Evolutionary conservation across 2,113 vertebrate species (phyloP), one percentile per base, ranked within the genome.

Genomic region (Tricholaema leucomelas): DNA sequence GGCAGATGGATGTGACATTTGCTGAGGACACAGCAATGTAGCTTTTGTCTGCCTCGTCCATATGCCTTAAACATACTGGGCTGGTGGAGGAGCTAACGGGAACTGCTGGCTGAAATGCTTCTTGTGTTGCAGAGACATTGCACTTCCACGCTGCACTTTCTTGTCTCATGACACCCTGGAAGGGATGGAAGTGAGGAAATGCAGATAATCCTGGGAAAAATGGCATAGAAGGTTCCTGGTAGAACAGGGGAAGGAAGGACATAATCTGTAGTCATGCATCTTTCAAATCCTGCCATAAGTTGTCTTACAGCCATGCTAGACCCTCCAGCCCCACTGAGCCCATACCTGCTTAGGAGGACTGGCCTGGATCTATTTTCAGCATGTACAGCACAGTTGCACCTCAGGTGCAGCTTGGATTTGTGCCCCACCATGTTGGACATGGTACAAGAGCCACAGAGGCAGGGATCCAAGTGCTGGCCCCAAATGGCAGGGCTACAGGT

Each of bases 351-450:
- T 24, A 59, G 46, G 42, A 5, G 0, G 20, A 33, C 31, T 18
- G 66, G 23, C 35, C 28, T 33, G 38, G n/a, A 63, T 50, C 44
- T 90, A 31, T 96, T 85, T 79, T 60, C 38, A 92, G 72, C 75
- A 42, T 46, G 71, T 44, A 52, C 28, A 55, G n/a, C 1, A 2
- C 55, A 73, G 52, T 13, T 56, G 46, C 24, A 79, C 67, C 50
- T 50, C 8, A 1, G 61, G 28, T 0, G 0, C 66, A 64, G 67
- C 44, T 38, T 64, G 82, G 25, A 33, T 21, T 23, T 19, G 18
- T 78, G 52, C 7, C 74, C 78, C 78, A 20, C 24, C 0, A 0
- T 31, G 48, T 52, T 77, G 36, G 64, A 59, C 17, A 1, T 2
- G 4, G 21, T 17, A 60, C 52, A 67, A 85, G 56, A 31, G 46